phyloP scores from a whole-genome alignment of 2,113 vertebrate species.

The Melanocharis versteri region DNA sequence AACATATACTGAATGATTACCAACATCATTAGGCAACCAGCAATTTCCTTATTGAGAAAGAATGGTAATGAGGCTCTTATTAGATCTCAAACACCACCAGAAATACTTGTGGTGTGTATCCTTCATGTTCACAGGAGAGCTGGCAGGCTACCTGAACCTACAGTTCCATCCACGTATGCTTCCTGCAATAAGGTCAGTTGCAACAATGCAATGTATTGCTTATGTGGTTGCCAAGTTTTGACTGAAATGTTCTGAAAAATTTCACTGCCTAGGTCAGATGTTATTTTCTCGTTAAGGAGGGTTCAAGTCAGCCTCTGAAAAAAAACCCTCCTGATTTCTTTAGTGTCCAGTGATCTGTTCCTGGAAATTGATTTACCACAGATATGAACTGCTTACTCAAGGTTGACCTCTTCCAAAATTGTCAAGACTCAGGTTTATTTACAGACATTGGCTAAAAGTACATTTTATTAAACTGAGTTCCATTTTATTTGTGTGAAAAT shows the following conservation, averaged over 20 bases:
- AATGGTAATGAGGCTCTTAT: neutral
- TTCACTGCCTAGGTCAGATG: slow-evolving; percentile 77
- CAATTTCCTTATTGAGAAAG: slow-evolving; percentile 6
- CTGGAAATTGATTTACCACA: slow-evolving; percentile 77
- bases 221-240: slow-evolving; percentile 75
- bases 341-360: slow-evolving; percentile 78
- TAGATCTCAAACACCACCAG: neutral
- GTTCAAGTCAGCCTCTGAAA: slow-evolving; percentile 77
- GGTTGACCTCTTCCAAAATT: slow-evolving; percentile 67
- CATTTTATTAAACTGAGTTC: slow-evolving; percentile 79
- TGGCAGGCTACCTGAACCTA: neutral
- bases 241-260: slow-evolving; percentile 89
- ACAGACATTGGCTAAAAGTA: slow-evolving; percentile 53
- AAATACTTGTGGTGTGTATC: neutral
- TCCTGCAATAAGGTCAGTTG: slow-evolving; percentile 71
- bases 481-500: slow-evolving; percentile 80
- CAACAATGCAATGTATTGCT: slow-evolving; percentile 46
- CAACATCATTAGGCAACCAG: neutral
- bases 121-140: neutral
- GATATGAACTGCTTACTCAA: slow-evolving; percentile 69
- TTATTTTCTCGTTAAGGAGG: slow-evolving; percentile 76
- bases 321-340: slow-evolving; percentile 77
- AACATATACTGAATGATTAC: neutral
- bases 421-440: slow-evolving; percentile 68
- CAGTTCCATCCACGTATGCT: neutral